Conservation (phyloP, 2,888 invertebrate species). For the Theretra japonica region DNA sequence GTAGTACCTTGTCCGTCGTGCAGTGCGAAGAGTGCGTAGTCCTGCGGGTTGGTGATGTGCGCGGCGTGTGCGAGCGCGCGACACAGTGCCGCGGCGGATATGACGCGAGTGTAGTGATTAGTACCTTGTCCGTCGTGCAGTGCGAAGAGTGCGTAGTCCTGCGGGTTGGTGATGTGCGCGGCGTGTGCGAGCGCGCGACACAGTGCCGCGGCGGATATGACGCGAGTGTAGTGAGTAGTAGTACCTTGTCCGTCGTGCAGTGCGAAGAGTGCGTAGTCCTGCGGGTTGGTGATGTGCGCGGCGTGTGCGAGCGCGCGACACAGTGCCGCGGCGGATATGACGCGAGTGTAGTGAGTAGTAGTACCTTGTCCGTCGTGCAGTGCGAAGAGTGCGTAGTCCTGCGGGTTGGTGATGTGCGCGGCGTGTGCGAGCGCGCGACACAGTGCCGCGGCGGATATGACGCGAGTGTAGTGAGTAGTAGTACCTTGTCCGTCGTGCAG, state of each 20-base stretch:
- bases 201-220: constrained; percentile 87
- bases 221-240: constrained; percentile 35
- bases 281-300: constrained; percentile 97
- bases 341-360: constrained; percentile 35
- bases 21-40: constrained; percentile 95
- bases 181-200: constrained; percentile 98
- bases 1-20: constrained; percentile 87
- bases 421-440: constrained; percentile 98
- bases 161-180: constrained; percentile 97
- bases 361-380: constrained; percentile 96
- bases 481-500: constrained; percentile 91
- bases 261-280: constrained; percentile 97
- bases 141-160: constrained; percentile 97
- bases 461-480: constrained; percentile 56
- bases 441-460: constrained; percentile 86
- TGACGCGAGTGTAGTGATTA: constrained; percentile 33
- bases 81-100: constrained; percentile 90
- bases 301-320: constrained; percentile 98
- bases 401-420: constrained; percentile 97
- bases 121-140: constrained; percentile 89
- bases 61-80: constrained; percentile 98
- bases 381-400: constrained; percentile 97
- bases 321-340: constrained; percentile 87
- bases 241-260: constrained; percentile 89
- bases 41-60: constrained; percentile 97